Base-by-base conservation (phyloP, 2,888 invertebrate species). In the Hypomecis atomaria region DNA sequence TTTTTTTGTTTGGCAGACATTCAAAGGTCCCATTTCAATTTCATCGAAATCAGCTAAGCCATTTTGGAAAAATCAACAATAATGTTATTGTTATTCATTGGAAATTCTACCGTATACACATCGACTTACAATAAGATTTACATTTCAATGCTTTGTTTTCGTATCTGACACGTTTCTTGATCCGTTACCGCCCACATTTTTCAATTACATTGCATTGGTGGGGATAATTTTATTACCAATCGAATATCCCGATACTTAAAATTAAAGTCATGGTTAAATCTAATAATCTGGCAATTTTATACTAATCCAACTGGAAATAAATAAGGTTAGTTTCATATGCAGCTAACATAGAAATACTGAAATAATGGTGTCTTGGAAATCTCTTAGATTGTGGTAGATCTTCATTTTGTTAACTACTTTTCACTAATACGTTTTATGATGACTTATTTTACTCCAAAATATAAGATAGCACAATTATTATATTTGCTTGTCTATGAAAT, bases 221-320 rank as follows among this genome's bases (percentile, higher is more conserved):
- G 85, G 86, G 84, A 80, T 70, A 75, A 67, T 65, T 23, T 23
- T 66, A 73, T 71, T 75, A 71, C 77, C 78, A 71, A 65, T 67
- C 55, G 43, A 66, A 66, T 66, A 71, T 69, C 56, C 64, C 59
- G 37, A 59, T 62, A 71, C 62, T 77, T 80, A 83, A 81, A 73
- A 66, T 79, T 83, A 84, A 78, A 82, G 78, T 82, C 78, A 77
- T 78, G 78, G 79, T 82, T 85, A 83, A 68, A 70, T 79, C 78
- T 84, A 84, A 77, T 63, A 71, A 70, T 85, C 86, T 85, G 88
- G 87, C 88, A 86, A 81, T 75, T 47, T 65, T 71, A 65, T 59
- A 55, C 67, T 74, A 70, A 71, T 62, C 40, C 53, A 72, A 68
- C 65, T 52, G 66, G 63, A 72, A 76, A 55, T 74, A 71, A 71